Evolutionary conservation across 2,113 vertebrate species (phyloP).

Genomic region (Cavia aperea): DNA sequence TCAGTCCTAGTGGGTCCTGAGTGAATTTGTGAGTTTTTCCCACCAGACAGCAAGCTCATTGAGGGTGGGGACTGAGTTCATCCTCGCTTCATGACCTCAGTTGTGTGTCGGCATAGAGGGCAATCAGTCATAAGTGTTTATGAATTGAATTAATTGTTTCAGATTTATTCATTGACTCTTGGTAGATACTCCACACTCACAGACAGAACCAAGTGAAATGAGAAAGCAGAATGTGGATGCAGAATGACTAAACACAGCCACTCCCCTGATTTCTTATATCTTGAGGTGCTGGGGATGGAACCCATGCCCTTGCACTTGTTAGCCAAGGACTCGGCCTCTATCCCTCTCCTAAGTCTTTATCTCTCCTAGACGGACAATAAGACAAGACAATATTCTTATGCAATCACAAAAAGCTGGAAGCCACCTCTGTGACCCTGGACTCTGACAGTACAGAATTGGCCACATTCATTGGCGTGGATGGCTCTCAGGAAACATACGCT

Average conservation of each 20-base stretch:
- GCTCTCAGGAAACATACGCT: not conserved
- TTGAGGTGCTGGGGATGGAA: not conserved
- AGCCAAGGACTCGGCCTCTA: not conserved
- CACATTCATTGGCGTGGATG: not conserved
- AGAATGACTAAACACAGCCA: too few relatives aligned
- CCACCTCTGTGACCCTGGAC: not conserved
- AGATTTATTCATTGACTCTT: not conserved
- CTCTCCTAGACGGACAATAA: not conserved
- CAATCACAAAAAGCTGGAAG: not conserved
- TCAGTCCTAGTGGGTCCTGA: not conserved
- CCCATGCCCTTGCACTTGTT: not conserved
- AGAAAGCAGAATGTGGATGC: not conserved
- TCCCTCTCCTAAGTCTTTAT: not conserved
- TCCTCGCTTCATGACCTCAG: not conserved
- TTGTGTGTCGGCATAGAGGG: not conserved
- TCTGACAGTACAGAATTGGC: not conserved
- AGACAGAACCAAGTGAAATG: not conserved
- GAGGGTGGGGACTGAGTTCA: not conserved
- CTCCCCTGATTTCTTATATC: too few relatives aligned
- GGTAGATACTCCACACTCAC: not conserved
- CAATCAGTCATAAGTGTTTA: not conserved
- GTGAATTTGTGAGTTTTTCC: not conserved
- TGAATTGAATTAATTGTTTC: not conserved
- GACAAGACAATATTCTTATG: not conserved
- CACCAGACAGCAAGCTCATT: not conserved